Evolutionary conservation across 2,888 invertebrate genomes (phyloP), one percentile per base, ranked within the genome.

Genomic region (Zaprionus bogoriensis): DNA sequence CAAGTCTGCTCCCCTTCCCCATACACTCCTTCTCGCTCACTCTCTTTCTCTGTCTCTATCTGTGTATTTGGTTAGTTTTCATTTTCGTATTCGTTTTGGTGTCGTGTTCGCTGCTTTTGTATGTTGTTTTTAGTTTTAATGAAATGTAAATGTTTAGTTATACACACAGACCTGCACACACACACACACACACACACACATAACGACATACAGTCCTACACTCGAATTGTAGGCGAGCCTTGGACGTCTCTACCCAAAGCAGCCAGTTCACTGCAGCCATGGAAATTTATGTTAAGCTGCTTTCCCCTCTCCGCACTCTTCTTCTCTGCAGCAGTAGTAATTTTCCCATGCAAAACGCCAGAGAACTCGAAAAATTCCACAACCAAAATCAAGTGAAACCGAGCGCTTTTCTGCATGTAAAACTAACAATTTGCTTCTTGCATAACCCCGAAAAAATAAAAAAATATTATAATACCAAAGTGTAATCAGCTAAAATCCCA

Each of bases 121-220:
- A 62, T 80, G 80, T 80, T 80, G 80, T 81, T 81, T 80, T 81
- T 84, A 84, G 80, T 81, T 81, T 81, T 81, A 81, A 81, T 81
- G 80, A 81, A 84, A 81, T 81, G 80, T 81, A 81, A 81, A 81
- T 81, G 84, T 81, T 81, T 81, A 81, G 80, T 78, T 76, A 84
- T 69, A 84, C 67, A 70, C 70, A 78, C 78, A 67, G 20, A 47
- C 17, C 17, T 22, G 23, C 46, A 50, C 30, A 45, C 27, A 41
- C 36, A 39, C 25, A 20, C 6, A 22, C 0, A 22, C 3, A 36
- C 25, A 30, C 27, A 32, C 3, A 10, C 23, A 52, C 12, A 5
- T 5, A 27, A 0, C 23, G 12, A 41, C 3, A 12, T 7, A n/a
- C 30, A 32, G 32, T n/a, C n/a, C 6, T 14, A 32, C 7, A 32